Percentiles rank a stretch among this genome's conserved stretches.
Conservation (phyloP, 2,797 vertebrate species). For the Clamator glandarius region DNA sequence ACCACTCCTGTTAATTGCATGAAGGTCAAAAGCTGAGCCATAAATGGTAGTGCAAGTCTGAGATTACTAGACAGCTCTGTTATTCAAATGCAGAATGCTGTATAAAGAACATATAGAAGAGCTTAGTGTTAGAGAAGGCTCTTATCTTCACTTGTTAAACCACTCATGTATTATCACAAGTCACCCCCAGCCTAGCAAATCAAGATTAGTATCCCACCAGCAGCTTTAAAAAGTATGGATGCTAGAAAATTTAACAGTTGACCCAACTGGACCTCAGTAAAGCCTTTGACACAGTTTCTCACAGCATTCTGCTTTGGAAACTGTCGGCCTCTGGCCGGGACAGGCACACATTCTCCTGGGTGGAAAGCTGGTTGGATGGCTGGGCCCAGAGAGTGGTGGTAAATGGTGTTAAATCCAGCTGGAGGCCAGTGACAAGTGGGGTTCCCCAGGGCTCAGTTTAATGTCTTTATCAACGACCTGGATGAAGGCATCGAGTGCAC, state of each 20-base stretch:
- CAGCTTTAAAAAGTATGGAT: not conserved
- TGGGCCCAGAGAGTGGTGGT: too few species aligned
- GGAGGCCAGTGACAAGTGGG: too few species aligned
- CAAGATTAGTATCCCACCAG: not conserved
- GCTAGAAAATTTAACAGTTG: not conserved
- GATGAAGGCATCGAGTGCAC: too few species aligned
- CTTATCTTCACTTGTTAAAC: constrained; percentile 38
- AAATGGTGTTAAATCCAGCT: too few species aligned
- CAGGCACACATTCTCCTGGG: too few species aligned
- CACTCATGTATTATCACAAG: not conserved
- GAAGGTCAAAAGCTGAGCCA: constrained; percentile 38
- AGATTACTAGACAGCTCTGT: constrained; percentile 4
- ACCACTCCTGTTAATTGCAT: constrained; percentile 31
- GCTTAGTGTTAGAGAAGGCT: constrained; percentile 37
- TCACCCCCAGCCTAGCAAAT: not conserved
- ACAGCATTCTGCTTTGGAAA: too few species aligned
- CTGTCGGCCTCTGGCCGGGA: too few species aligned
- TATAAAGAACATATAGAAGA: constrained; percentile 22
- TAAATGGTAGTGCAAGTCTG: not conserved
- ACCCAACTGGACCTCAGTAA: too few species aligned
- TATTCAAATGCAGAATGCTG: constrained; percentile 35
- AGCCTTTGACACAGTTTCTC: too few species aligned
- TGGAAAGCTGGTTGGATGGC: too few species aligned
- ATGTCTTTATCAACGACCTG: too few species aligned
- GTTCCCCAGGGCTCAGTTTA: too few species aligned